phyloP scores from a whole-genome alignment of 2,888 invertebrate species.

The Nymphalis urticae region DNA sequence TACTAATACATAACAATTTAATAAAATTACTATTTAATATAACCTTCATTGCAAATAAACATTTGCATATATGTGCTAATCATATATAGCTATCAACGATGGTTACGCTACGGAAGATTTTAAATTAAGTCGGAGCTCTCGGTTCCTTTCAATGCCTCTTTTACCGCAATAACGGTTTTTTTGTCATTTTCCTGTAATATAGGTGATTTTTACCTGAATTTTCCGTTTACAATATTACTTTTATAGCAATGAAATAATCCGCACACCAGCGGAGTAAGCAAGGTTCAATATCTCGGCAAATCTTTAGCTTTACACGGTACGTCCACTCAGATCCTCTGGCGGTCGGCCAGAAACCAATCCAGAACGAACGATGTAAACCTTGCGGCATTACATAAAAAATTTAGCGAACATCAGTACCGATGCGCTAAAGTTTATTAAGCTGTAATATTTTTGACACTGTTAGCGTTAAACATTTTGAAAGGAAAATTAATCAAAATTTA shows the following conservation, averaged over 20 bases:
- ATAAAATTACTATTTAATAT: too few species aligned
- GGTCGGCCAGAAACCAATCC: constrained; percentile 36
- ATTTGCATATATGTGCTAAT: too few species aligned
- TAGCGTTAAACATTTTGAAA: too few species aligned
- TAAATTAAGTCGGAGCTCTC: too few species aligned
- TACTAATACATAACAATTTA: too few species aligned
- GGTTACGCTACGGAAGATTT: too few species aligned
- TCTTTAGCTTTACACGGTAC: constrained; percentile 18
- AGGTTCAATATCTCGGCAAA: constrained; percentile 10
- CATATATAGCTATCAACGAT: too few species aligned
- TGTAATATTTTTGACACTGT: not conserved
- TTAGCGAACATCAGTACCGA: constrained; percentile 19
- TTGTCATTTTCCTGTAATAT: not conserved
- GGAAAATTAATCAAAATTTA: too few species aligned
- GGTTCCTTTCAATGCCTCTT: too few species aligned
- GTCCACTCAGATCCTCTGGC: constrained; percentile 34
- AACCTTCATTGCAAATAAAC: too few species aligned
- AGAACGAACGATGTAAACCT: constrained; percentile 30
- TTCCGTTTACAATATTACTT: not conserved
- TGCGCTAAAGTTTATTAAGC: not conserved
- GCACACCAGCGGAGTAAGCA: constrained; percentile 10
- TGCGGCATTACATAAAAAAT: constrained; percentile 18
- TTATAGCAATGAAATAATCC: constrained; percentile 6
- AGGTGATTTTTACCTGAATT: not conserved
- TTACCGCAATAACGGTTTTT: too few species aligned